phyloP scores from a whole-genome alignment of 2,888 invertebrate species.

The Melieria omissa region DNA sequence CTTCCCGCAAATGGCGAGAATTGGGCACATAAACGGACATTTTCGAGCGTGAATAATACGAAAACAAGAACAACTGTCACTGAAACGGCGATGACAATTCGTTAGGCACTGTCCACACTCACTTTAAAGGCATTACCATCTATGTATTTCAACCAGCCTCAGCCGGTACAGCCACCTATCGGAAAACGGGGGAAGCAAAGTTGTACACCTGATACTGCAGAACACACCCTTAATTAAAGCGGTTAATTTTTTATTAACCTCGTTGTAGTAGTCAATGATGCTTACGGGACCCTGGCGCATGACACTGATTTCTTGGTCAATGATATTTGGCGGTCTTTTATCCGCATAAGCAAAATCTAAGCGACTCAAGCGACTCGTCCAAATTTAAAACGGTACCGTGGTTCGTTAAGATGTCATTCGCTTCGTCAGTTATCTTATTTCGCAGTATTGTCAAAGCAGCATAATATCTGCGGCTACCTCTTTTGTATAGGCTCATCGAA shows the following conservation, averaged over 20 bases:
- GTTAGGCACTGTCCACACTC: no score
- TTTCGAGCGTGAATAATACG: no score
- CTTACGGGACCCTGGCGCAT: conserved; percentile 31
- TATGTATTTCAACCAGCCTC: no score
- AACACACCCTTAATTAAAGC: conserved; percentile 25
- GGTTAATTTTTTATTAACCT: conserved; percentile 30
- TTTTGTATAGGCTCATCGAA: conserved; percentile 3
- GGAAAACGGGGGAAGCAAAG: no score
- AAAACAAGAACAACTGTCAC: no score
- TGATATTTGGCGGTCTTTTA: conserved; percentile 35
- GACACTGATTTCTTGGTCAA: conserved; percentile 38
- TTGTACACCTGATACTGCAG: no score
- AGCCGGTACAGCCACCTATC: no score
- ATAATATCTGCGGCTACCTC: conserved; percentile 29
- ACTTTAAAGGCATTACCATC: no score
- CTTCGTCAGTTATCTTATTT: conserved; percentile 23
- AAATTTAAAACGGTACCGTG: conserved; percentile 37
- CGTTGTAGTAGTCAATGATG: conserved; percentile 23
- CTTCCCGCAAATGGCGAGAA: no score
- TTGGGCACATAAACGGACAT: no score
- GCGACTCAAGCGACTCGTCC: conserved; percentile 32
- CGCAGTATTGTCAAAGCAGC: conserved; percentile 31
- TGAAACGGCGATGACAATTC: no score
- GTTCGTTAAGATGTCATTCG: conserved; percentile 33
- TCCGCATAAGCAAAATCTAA: conserved; percentile 38